phyloP scores from a whole-genome alignment of 1,140 invertebrate genomes.

The Aphis gossypii region DNA sequence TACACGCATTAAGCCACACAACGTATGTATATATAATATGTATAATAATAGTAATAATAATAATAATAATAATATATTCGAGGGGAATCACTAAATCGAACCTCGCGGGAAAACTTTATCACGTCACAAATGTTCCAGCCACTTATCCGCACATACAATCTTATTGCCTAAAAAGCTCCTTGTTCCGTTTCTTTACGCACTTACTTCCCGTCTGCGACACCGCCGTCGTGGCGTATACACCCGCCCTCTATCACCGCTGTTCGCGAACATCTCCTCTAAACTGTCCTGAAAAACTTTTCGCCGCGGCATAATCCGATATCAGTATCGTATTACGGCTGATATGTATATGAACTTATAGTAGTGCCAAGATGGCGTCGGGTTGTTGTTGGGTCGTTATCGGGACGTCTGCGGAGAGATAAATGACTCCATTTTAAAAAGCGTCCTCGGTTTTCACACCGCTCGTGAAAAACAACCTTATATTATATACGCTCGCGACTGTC shows the following conservation, averaged over 20 bases:
- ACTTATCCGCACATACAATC: constrained; percentile 48
- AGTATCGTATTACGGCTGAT: constrained; percentile 53
- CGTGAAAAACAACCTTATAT: constrained; percentile 48
- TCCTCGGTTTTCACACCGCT: constrained; percentile 53
- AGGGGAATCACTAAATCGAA: constrained; percentile 38
- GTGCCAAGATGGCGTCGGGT: constrained; percentile 58
- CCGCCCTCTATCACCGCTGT: background rate
- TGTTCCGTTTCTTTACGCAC: constrained; percentile 26
- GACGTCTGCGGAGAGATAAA: constrained; percentile 56
- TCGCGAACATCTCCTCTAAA: background rate
- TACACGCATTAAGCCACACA: background rate
- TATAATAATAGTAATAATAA: background rate
- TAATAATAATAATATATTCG: constrained; percentile 19
- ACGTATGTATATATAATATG: background rate
- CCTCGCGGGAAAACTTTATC: constrained; percentile 50
- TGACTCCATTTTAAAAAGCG: constrained; percentile 56
- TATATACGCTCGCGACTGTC: constrained; percentile 30
- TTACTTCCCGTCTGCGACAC: background rate
- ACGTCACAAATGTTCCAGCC: constrained; percentile 42
- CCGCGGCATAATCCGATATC: constrained; percentile 54
- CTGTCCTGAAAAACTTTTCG: constrained; percentile 45
- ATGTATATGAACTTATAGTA: constrained; percentile 54
- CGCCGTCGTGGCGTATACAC: background rate
- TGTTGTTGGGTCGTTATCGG: constrained; percentile 56
- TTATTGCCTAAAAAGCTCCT: constrained; percentile 51